Percentiles rank a stretch among this genome's conserved stretches.
Evolutionary conservation across 1,140 invertebrate genomes (phyloP).

Genomic region (Ericerus pela): DNA sequence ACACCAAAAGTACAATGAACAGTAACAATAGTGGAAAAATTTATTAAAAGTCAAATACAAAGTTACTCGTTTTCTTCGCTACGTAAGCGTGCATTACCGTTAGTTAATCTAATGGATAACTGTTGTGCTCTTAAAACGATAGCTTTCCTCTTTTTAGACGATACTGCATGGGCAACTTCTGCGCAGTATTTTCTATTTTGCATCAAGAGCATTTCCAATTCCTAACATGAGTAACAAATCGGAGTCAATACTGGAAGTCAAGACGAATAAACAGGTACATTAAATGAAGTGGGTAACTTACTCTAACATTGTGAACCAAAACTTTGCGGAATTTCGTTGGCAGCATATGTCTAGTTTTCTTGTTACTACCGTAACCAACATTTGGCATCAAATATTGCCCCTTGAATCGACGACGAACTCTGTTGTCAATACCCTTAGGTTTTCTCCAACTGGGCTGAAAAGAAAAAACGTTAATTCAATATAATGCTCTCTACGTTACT

Average conservation of each 20-base stretch:
- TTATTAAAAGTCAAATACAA: neutral
- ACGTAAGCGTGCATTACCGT: constrained; percentile 85
- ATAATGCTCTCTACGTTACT: neutral
- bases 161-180: constrained; percentile 93
- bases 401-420: constrained; percentile 95
- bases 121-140: constrained; percentile 96
- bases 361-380: constrained; percentile 95
- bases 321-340: constrained; percentile 96
- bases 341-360: constrained; percentile 87
- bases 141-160: constrained; percentile 85
- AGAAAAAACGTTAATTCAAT: neutral
- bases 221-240: constrained; percentile 42
- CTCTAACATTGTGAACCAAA: constrained; percentile 66
- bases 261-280: neutral
- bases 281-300: constrained; percentile 31
- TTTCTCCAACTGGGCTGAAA: constrained; percentile 59
- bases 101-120: constrained; percentile 86
- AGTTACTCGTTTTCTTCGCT: constrained; percentile 58
- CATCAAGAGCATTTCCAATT: constrained; percentile 97
- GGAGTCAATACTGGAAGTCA: neutral
- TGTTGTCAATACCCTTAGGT: constrained; percentile 98
- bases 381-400: constrained; percentile 97
- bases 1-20: neutral
- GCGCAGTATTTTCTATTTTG: constrained; percentile 94
- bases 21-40: neutral